Conservation (phyloP, 2,797 vertebrate species). For the Strix occidentalis region DNA sequence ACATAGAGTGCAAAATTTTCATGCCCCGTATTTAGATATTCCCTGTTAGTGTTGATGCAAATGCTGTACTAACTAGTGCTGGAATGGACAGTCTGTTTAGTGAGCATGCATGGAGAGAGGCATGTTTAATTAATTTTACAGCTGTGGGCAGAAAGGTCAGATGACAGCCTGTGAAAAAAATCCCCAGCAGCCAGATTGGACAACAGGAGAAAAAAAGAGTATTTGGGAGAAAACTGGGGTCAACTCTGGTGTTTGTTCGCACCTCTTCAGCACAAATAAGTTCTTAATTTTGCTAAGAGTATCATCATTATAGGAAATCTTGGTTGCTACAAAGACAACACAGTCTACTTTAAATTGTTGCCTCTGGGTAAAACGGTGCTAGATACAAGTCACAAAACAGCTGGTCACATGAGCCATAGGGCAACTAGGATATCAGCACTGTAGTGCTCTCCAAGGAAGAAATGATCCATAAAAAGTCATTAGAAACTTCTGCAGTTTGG, state of each 20-base stretch:
- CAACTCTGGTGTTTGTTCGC: neutral
- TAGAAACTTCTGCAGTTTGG: neutral
- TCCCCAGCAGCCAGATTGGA: neutral
- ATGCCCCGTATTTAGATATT: neutral
- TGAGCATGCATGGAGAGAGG: neutral
- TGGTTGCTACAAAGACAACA: neutral
- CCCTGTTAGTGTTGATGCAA: neutral
- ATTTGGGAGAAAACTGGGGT: neutral
- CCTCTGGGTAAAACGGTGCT: neutral
- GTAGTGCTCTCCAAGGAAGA: neutral
- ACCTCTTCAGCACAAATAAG: neutral
- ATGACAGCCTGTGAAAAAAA: neutral
- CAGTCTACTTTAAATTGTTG: neutral
- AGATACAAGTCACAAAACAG: neutral
- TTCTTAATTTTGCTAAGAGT: slow-evolving; percentile 3
- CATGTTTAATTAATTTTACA: slow-evolving; percentile 37
- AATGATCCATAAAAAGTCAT: neutral
- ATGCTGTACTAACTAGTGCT: neutral
- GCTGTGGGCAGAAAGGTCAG: neutral
- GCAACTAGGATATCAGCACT: neutral
- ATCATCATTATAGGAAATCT: neutral
- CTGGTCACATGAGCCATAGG: neutral
- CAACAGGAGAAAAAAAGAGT: neutral
- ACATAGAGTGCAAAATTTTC: neutral
- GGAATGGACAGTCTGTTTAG: neutral